Percentiles rank a stretch among this genome's conserved stretches.
phyloP scores from a whole-genome alignment of 2,113 vertebrate genomes.

The Daboia siamensis region DNA sequence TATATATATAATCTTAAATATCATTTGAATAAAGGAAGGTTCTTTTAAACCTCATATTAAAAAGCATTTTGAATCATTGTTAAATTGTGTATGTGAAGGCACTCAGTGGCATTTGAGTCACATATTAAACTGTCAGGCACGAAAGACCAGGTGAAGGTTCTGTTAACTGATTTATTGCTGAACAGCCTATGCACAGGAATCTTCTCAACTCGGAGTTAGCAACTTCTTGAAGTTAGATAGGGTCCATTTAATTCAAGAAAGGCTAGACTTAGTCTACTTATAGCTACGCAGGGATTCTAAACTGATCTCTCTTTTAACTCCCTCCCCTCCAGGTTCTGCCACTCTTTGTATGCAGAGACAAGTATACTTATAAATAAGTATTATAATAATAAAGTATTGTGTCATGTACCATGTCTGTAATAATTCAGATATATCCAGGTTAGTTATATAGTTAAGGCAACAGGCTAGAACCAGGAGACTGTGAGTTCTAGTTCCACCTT shows the following conservation, averaged over 20 bases:
- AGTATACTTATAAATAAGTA: not conserved
- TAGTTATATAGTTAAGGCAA: not conserved
- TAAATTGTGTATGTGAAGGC: not conserved
- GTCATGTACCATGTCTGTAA: not conserved
- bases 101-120: not conserved
- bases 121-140: not conserved
- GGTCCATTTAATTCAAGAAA: not conserved
- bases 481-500: not conserved
- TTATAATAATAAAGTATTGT: not conserved
- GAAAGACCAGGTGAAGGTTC: not conserved
- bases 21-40: not conserved
- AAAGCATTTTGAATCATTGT: not conserved
- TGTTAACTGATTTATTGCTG: not conserved
- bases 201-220: not conserved
- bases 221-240: not conserved
- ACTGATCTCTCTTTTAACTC: not conserved
- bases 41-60: not conserved
- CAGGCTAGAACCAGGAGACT: not conserved
- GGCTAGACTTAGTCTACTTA: not conserved
- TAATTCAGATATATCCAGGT: not conserved
- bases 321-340: not conserved
- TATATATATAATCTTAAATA: not conserved
- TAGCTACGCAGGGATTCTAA: not conserved
- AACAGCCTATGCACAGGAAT: not conserved
- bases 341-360: not conserved